A percentile compares a stretch with the other conserved stretches of the same genome.
These are phyloP conservation scores for Styela clava DNA, from an alignment of 23 tunicate species.

Conservation along the genomic window DNA sequence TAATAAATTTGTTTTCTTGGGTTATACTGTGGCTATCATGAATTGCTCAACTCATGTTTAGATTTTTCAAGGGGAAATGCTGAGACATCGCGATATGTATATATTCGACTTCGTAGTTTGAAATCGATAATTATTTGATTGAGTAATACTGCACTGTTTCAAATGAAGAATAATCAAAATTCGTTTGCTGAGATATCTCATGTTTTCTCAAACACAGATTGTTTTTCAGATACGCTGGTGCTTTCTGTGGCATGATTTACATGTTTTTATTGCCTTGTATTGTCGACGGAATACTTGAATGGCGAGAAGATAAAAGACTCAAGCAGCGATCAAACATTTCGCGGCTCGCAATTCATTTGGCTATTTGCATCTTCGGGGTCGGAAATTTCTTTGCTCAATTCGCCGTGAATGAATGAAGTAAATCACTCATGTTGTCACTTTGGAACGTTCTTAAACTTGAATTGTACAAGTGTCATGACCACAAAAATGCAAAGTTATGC, in stretches of 20 bases:
- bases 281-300: slow-evolving; percentile 37
- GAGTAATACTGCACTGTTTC: too few relatives aligned
- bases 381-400: slow-evolving; percentile 72
- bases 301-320: slow-evolving; percentile 6
- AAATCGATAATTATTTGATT: too few relatives aligned
- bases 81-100: too few relatives aligned
- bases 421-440: neutral
- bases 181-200: too few relatives aligned
- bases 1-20: too few relatives aligned
- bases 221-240: slow-evolving; percentile 69
- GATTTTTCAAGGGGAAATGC: too few relatives aligned
- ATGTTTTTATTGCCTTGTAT: slow-evolving; percentile 68
- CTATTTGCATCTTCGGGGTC: slow-evolving; percentile 53
- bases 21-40: too few relatives aligned
- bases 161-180: too few relatives aligned
- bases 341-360: slow-evolving; percentile 26
- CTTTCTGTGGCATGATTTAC: slow-evolving; percentile 86
- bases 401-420: slow-evolving; percentile 27
- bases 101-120: too few relatives aligned
- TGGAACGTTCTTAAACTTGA: neutral
- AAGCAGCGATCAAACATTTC: neutral
- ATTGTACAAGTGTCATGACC: too few relatives aligned
- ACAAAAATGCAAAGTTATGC: too few relatives aligned
- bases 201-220: neutral
- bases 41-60: too few relatives aligned